A percentile compares a stretch with the other conserved stretches of the same genome.
phyloP scores from a whole-genome alignment of 2,888 invertebrate species.

The Caradrina kadenii region DNA sequence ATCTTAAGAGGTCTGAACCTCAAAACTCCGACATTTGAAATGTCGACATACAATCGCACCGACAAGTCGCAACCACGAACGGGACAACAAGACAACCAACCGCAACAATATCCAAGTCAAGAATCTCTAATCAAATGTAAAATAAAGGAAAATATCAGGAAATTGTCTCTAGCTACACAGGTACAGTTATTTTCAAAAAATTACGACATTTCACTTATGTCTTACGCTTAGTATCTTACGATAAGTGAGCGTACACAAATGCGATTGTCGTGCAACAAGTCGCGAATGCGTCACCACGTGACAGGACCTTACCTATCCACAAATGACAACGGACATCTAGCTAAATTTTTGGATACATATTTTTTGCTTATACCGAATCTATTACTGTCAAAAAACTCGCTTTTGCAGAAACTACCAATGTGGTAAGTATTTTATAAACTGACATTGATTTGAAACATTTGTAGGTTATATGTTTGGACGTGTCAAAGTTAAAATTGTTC shows the following conservation, averaged over 20 bases:
- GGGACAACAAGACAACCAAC: slow-evolving; percentile 65
- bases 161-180: slow-evolving; percentile 90
- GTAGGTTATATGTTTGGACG: slow-evolving; percentile 31
- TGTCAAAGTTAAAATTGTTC: slow-evolving; percentile 53
- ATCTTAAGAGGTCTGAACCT: neutral
- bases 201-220: slow-evolving; percentile 84
- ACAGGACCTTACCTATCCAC: slow-evolving; percentile 76
- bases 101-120: slow-evolving; percentile 83
- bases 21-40: slow-evolving; percentile 33
- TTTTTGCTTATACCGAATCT: slow-evolving; percentile 84
- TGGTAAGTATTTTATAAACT: slow-evolving; percentile 56
- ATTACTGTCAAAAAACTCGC: slow-evolving; percentile 56
- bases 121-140: slow-evolving; percentile 64
- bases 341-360: slow-evolving; percentile 85
- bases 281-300: slow-evolving; percentile 64
- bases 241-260: slow-evolving; percentile 73
- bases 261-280: slow-evolving; percentile 57
- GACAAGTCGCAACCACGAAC: slow-evolving; percentile 54
- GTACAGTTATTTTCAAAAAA: slow-evolving; percentile 82
- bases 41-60: slow-evolving; percentile 39
- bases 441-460: slow-evolving; percentile 62
- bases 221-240: slow-evolving; percentile 83
- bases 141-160: slow-evolving; percentile 72
- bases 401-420: slow-evolving; percentile 67
- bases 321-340: slow-evolving; percentile 85